Conservation (phyloP, 2,113 vertebrate species). For the Actenoides hombroni region DNA sequence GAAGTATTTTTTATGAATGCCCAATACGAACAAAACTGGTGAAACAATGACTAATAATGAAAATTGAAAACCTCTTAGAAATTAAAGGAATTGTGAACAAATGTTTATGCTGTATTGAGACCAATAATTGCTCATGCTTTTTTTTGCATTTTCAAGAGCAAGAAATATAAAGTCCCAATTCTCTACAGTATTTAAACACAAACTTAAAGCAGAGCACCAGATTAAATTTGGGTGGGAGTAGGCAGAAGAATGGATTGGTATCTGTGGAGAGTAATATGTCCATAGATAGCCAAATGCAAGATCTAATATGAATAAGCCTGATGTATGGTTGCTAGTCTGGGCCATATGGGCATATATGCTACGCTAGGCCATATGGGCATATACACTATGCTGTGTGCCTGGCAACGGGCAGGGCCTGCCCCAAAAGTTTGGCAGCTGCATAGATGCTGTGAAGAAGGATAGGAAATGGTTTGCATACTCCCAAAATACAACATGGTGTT, state of each 20-base stretch:
- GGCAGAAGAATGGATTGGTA: background rate
- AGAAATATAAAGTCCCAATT: background rate
- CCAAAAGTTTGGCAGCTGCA: background rate
- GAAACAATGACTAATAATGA: conserved; percentile 16
- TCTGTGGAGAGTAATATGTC: background rate
- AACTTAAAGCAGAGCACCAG: background rate
- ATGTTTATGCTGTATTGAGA: background rate
- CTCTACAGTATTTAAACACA: background rate
- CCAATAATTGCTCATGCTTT: background rate
- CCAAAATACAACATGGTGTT: background rate
- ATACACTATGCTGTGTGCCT: background rate
- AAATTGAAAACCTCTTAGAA: conserved; percentile 12
- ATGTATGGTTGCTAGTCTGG: background rate
- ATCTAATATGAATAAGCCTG: background rate
- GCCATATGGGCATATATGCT: background rate
- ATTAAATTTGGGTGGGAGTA: background rate
- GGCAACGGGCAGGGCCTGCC: background rate
- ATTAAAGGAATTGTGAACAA: conserved; percentile 25
- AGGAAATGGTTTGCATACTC: background rate
- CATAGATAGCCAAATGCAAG: background rate
- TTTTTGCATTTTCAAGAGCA: background rate
- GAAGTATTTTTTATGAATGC: conserved; percentile 16
- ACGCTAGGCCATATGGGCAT: background rate
- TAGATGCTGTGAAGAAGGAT: background rate
- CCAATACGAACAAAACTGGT: conserved; percentile 24